Evolutionary conservation across 1,140 invertebrate species (phyloP).

Genomic region (Ruditapes philippinarum): DNA sequence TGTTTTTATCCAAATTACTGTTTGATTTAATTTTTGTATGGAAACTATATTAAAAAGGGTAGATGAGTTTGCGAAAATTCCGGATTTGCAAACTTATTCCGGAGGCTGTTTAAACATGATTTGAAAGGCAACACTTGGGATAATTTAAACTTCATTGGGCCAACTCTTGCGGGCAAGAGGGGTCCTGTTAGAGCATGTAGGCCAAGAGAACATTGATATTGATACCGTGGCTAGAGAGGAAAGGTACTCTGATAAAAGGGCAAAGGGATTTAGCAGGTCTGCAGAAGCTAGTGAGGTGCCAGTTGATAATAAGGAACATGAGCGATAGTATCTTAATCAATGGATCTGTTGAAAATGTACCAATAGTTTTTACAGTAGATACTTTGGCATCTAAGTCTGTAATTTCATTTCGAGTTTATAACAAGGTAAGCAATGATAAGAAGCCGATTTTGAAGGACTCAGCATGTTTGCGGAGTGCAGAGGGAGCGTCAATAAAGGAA

Average conservation of each 20-base stretch:
- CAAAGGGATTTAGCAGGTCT: neutral
- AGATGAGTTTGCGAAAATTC: too few species aligned
- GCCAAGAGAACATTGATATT: neutral
- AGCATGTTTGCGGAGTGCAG: neutral
- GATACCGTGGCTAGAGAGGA: neutral
- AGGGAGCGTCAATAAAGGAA: neutral
- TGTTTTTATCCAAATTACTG: too few species aligned
- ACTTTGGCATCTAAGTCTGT: slow-evolving; percentile 28
- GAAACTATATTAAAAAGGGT: too few species aligned
- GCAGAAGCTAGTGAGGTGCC: neutral
- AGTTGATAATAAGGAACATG: neutral
- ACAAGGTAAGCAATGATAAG: neutral
- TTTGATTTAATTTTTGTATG: too few species aligned
- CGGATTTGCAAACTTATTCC: too few species aligned
- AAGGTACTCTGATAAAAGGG: neutral
- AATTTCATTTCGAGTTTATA: slow-evolving; percentile 5
- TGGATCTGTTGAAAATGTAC: neutral
- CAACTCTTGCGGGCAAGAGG: neutral
- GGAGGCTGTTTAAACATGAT: too few species aligned
- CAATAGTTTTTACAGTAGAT: slow-evolving; percentile 24
- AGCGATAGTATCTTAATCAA: neutral
- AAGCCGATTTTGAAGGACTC: neutral
- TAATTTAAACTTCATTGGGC: slow-evolving; percentile 42
- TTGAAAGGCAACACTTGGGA: too few species aligned
- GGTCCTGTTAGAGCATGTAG: too few species aligned